Base-by-base conservation (phyloP, 1,140 invertebrate genomes). In the Parasteatoda tepidariorum region DNA sequence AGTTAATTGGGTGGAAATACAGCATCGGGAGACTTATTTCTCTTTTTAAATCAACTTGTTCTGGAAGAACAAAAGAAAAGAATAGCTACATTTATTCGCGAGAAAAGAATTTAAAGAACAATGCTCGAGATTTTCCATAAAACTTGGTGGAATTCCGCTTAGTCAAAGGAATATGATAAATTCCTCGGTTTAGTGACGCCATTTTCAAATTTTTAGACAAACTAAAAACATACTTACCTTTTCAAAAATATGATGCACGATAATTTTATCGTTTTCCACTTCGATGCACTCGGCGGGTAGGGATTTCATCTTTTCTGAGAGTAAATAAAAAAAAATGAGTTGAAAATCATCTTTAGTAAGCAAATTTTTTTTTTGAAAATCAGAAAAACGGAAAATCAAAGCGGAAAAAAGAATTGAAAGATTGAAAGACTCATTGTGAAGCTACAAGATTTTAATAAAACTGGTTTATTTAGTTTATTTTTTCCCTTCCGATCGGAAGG, bases 231-330 rank as follows among this genome's bases (percentile, higher is more conserved):
- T 70, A 66, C 74, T 78, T 54, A 78, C 74, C 62, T 64, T 15
- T 66, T 82, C 66, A 30, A 82, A 82, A 13, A 66, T 82, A 33
- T 82, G 78, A 24, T 82, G 22, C n/a, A 82, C 67, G 1, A 54
- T 82, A 48, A 82, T 55, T 71, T 26, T 61, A 70, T 82, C 78
- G 67, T 82, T 71, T 70, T 82, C 78, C 33, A 82, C 67, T 61
- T 71, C 31, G 33, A 82, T 67, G 41, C 67, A 82, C 55, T 71
- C 78, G 24, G 55, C 34, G 18, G 78, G 67, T 13, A 82, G 57
- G n/a, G 78, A 82, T 70, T 55, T 70, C 66, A 82, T 82, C 41
- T 82, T 82, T 61, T 82, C 78, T 82, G 78, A n/a, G n/a, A n/a
- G n/a, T n/a, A n/a, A n/a, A n/a, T n/a, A n/a, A 71, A 48, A 18